phyloP scores from a whole-genome alignment of 2,113 vertebrate genomes.

The Brachionichthys hirsutus region DNA sequence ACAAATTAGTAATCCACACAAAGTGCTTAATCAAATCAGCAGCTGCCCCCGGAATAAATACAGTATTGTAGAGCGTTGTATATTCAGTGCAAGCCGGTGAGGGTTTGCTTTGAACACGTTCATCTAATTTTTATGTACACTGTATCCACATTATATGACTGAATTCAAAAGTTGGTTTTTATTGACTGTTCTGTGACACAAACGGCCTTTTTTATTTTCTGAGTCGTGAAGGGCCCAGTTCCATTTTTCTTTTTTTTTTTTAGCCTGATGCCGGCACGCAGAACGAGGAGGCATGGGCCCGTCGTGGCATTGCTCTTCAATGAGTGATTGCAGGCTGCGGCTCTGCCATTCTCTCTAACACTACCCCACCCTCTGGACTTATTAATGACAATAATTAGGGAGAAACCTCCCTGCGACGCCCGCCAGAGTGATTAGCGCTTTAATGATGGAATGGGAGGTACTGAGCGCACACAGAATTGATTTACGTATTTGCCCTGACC shows the following conservation, averaged over 20 bases:
- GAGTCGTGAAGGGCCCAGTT: not conserved
- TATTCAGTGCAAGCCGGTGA: constrained; percentile 56
- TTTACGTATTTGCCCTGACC: constrained; percentile 77
- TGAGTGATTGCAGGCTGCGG: constrained; percentile 66
- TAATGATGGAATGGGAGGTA: constrained; percentile 76
- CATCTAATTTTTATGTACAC: not conserved
- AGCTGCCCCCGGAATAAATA: constrained; percentile 73
- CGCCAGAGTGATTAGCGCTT: constrained; percentile 78
- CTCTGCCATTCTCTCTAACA: constrained; percentile 70
- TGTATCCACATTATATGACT: not conserved
- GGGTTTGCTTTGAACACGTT: constrained; percentile 23
- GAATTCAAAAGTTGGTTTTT: not conserved
- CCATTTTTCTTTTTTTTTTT: not conserved
- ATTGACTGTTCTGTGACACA: not conserved
- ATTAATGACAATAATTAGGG: constrained; percentile 81
- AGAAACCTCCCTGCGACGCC: constrained; percentile 74
- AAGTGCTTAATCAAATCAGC: constrained; percentile 79
- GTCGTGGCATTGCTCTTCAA: constrained; percentile 52
- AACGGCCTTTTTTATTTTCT: not conserved
- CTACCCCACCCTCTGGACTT: constrained; percentile 69
- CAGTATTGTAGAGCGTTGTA: constrained; percentile 70
- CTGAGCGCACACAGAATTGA: constrained; percentile 73
- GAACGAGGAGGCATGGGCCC: constrained; percentile 36
- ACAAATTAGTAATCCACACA: constrained; percentile 79
- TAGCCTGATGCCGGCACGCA: constrained; percentile 16